Conservation (phyloP, 2,888 invertebrate species). For the Drosophila meridiana region DNA sequence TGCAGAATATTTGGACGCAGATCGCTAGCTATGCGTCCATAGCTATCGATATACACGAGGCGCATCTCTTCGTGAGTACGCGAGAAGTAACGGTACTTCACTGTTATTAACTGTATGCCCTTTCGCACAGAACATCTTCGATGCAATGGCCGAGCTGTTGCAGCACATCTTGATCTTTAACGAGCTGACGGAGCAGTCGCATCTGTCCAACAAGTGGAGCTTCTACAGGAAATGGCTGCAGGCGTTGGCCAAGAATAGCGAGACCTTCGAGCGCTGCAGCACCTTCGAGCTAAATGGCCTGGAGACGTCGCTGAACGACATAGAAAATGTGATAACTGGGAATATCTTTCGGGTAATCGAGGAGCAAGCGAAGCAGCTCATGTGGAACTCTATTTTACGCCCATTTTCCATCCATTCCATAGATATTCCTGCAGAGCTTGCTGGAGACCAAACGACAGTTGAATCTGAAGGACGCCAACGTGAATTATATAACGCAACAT, state of each 20-base stretch:
- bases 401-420: neutral
- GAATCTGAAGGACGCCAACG: slow-evolving; percentile 49
- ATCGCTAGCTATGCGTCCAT: slow-evolving; percentile 89
- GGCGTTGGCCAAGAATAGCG: slow-evolving; percentile 88
- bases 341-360: slow-evolving; percentile 60
- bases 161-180: slow-evolving; percentile 88
- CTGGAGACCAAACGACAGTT: slow-evolving; percentile 60
- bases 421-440: slow-evolving; percentile 57
- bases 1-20: slow-evolving; percentile 90
- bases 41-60: slow-evolving; percentile 68
- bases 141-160: slow-evolving; percentile 89
- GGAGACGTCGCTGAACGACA: slow-evolving; percentile 89
- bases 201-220: slow-evolving; percentile 89
- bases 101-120: neutral
- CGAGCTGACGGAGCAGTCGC: slow-evolving; percentile 79
- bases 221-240: slow-evolving; percentile 91
- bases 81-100: neutral
- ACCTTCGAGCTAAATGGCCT: slow-evolving; percentile 88
- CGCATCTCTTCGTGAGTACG: slow-evolving; percentile 60
- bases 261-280: slow-evolving; percentile 86
- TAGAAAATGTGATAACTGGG: slow-evolving; percentile 70
- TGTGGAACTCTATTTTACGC: too few relatives aligned
- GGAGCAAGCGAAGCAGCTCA: too few relatives aligned
- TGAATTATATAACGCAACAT: slow-evolving; percentile 58
- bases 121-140: slow-evolving; percentile 81